These are phyloP conservation scores for Sciurus carolinensis DNA, from an alignment of 2,797 vertebrate species.

Conservation along the genomic window DNA sequence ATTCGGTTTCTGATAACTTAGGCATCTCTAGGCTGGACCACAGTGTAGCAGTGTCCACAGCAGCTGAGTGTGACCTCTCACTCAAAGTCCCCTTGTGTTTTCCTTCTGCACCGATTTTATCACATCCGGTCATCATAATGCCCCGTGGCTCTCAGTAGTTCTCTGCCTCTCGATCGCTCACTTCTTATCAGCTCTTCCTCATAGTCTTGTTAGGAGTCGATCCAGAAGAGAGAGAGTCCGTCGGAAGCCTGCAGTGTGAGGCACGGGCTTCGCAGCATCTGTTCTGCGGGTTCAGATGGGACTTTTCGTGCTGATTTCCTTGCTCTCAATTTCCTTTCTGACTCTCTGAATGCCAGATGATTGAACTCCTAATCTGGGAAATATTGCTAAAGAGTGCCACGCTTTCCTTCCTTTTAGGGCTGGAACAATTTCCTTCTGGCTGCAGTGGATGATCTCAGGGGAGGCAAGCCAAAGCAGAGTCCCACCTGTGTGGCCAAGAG, in stretches of 20 bases:
- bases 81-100: background rate
- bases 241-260: background rate
- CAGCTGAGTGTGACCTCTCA: background rate
- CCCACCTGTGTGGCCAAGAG: background rate
- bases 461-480: background rate
- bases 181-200: background rate
- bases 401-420: background rate
- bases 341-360: background rate
- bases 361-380: background rate
- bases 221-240: background rate
- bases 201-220: background rate
- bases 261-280: background rate
- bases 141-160: background rate
- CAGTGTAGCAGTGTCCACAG: rapidly evolving
- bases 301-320: rapidly evolving
- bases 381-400: background rate
- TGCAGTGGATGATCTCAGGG: background rate
- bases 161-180: background rate
- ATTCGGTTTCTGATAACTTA: rapidly evolving
- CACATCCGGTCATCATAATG: background rate
- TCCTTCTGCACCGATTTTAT: background rate
- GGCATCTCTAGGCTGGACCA: background rate
- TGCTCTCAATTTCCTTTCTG: background rate
- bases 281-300: background rate
- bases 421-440: background rate